Conservation (phyloP, 1,140 invertebrate genomes). For the Euglossa dilemma region DNA sequence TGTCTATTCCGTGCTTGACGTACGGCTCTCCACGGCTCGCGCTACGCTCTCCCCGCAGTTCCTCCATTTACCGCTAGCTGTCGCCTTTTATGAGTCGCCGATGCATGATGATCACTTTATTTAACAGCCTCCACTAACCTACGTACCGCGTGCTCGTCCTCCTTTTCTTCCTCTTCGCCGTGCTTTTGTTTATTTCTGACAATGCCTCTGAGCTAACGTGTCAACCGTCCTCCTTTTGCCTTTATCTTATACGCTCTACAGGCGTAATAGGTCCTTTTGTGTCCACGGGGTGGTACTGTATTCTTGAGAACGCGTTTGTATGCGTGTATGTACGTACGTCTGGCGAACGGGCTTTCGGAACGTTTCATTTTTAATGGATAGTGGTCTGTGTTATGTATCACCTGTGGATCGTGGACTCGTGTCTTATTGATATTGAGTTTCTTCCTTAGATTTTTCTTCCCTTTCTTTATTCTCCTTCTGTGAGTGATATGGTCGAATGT, state of each 20-base stretch:
- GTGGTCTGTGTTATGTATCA: too few relatives aligned
- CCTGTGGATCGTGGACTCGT: too few relatives aligned
- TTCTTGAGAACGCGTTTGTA: too few relatives aligned
- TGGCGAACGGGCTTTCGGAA: too few relatives aligned
- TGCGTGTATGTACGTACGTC: not conserved
- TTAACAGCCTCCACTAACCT: not conserved
- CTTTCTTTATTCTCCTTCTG: too few relatives aligned
- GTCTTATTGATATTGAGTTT: too few relatives aligned
- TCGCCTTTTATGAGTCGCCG: slow-evolving; percentile 18
- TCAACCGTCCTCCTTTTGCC: not conserved
- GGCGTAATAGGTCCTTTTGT: not conserved
- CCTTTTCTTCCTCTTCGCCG: not conserved
- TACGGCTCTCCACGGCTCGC: not conserved
- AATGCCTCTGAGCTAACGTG: not conserved
- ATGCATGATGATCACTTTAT: slow-evolving; percentile 43
- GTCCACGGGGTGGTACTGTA: too few relatives aligned
- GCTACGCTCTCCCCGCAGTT: slow-evolving; percentile 1
- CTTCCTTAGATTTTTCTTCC: too few relatives aligned
- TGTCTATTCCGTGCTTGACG: slow-evolving; percentile 26
- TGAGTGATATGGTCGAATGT: too few relatives aligned
- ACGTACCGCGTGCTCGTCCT: not conserved
- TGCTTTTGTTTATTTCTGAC: slow-evolving; percentile 4
- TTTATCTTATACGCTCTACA: not conserved
- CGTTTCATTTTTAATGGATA: too few relatives aligned
- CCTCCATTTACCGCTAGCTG: slow-evolving; percentile 36